A percentile compares a stretch with the other conserved stretches of the same genome.
phyloP scores from a whole-genome alignment of 2,888 invertebrate species.

The Melipona bicolor region DNA sequence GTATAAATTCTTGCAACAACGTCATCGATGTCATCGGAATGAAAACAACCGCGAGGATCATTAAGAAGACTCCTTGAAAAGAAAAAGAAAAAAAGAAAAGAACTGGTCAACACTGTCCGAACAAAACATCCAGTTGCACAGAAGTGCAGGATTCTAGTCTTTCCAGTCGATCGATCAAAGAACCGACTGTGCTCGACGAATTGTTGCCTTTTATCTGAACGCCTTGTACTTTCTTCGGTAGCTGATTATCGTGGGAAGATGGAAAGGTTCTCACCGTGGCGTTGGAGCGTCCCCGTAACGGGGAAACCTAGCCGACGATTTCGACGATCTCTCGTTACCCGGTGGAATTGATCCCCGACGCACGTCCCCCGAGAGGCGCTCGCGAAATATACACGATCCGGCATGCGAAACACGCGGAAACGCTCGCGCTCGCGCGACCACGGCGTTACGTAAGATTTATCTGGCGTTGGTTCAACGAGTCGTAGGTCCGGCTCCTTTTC shows the following conservation, averaged over 20 bases:
- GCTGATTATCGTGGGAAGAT: slow-evolving; percentile 60
- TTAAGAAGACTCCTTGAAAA: too few species aligned
- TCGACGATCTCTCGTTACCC: slow-evolving; percentile 44
- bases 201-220: neutral
- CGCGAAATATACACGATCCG: slow-evolving; percentile 28
- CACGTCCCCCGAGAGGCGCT: neutral
- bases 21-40: too few species aligned
- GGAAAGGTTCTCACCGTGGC: slow-evolving; percentile 41
- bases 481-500: slow-evolving; percentile 15
- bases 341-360: slow-evolving; percentile 42
- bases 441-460: slow-evolving; percentile 57
- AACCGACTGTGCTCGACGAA: slow-evolving; percentile 28
- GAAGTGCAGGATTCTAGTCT: slow-evolving; percentile 9
- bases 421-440: slow-evolving; percentile 7
- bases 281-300: neutral
- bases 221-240: slow-evolving; percentile 57
- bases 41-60: too few species aligned
- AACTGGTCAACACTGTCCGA: too few species aligned
- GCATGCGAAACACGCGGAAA: slow-evolving; percentile 54
- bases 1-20: too few species aligned
- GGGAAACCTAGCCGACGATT: slow-evolving; percentile 44
- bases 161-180: slow-evolving; percentile 45
- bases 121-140: neutral
- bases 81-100: neutral
- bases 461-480: slow-evolving; percentile 59